Evolutionary conservation across 2,888 invertebrate species (phyloP), one percentile per base, ranked within the genome.

Genomic region (Autographa pulchrina): DNA sequence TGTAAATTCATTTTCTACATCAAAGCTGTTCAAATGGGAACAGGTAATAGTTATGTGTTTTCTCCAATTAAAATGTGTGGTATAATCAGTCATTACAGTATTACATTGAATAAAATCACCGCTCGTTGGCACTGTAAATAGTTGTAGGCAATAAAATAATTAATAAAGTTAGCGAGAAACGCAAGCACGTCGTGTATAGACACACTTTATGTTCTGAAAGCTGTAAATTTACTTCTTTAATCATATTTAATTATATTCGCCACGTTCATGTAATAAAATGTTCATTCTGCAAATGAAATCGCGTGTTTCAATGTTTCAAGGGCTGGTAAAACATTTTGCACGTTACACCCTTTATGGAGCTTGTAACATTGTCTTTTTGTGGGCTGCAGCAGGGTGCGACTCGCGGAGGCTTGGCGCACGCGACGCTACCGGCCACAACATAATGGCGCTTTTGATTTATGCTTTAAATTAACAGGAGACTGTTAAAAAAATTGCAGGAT

Each of bases 351-450:
- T 79, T 83, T 85, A 79, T 61, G 76, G 85, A 76, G 81, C 66
- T 77, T 81, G 86, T 86, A 82, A 82, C 80, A 84, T 81, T 77
- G 83, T 86, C 75, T 84, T 80, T 80, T 70, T 65, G 74, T 75
- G 66, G 59, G 76, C 70, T 79, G 85, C 85, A 81, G 82, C 70
- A 81, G 87, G 92, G 92, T 77, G 92, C 86, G 92, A 82, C 88
- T 62, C 20, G 31, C 65, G 68, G 84, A 88, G 91, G 91, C 90
- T 90, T 86, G 92, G 88, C 88, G 74, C 92, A 92, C 92, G 92
- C 92, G 71, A 92, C 61, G 73, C 74, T 76, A 73, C 74, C 64
- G 69, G 69, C 63, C 60, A 65, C 76, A 69, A 41, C 7, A 18
- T 84, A 84, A 87, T 85, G 72, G 80, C 54, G 58, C 65, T 80